phyloP scores from a whole-genome alignment of 2,113 vertebrate species.

The Aegithalos caudatus region DNA sequence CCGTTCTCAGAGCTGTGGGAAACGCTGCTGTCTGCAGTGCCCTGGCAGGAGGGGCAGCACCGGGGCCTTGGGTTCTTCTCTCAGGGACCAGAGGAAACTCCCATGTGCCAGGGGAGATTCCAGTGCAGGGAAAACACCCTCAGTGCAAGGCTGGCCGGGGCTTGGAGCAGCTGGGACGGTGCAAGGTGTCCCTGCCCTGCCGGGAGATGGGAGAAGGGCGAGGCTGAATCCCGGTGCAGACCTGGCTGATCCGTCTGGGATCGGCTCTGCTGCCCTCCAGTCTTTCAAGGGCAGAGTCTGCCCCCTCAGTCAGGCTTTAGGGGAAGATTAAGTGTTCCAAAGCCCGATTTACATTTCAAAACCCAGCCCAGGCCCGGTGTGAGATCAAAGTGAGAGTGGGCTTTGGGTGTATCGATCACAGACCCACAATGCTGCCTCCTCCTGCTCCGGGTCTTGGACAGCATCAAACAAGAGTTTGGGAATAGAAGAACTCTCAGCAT shows the following conservation, averaged over 20 bases:
- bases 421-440: neutral
- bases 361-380: neutral
- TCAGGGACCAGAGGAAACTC: neutral
- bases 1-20: neutral
- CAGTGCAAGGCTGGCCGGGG: neutral
- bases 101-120: neutral
- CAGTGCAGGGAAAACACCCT: neutral
- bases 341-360: constrained; percentile 63
- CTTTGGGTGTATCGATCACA: constrained; percentile 38
- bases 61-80: neutral
- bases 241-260: neutral
- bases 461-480: neutral
- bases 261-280: neutral
- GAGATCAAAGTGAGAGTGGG: constrained; percentile 37
- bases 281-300: neutral
- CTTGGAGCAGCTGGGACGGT: neutral
- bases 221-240: neutral
- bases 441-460: neutral
- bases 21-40: neutral
- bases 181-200: neutral
- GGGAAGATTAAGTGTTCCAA: constrained; percentile 46
- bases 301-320: neutral
- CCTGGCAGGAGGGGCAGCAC: neutral
- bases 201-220: neutral
- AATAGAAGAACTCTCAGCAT: neutral